Percentiles rank a stretch among this genome's conserved stretches.
phyloP scores from a whole-genome alignment of 1,140 invertebrate genomes.

The Lanistes nyassanus region DNA sequence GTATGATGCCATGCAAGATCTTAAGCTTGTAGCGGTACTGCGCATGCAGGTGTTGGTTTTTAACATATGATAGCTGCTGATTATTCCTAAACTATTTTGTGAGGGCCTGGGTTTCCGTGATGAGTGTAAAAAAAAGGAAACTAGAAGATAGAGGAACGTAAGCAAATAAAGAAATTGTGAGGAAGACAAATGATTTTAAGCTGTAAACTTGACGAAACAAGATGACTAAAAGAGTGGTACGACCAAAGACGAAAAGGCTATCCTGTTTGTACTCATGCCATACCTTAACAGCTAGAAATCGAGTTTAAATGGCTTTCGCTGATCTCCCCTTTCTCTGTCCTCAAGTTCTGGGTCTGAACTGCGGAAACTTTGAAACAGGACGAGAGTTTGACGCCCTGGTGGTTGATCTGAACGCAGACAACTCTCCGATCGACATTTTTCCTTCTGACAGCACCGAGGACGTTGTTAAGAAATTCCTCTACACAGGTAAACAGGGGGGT shows the following conservation, averaged over 20 bases:
- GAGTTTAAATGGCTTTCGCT: background rate
- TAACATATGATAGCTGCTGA: no score
- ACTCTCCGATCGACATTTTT: slow-evolving; percentile 67
- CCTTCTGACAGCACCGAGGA: slow-evolving; percentile 68
- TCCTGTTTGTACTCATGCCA: no score
- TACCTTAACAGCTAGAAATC: background rate
- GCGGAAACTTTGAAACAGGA: slow-evolving; percentile 82
- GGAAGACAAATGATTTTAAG: background rate
- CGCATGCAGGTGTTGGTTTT: no score
- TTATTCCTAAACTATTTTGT: no score
- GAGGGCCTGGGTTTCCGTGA: no score
- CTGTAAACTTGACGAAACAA: background rate
- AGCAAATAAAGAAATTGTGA: background rate
- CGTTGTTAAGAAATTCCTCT: slow-evolving; percentile 83
- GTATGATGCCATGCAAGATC: no score
- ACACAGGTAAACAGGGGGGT: slow-evolving; percentile 63
- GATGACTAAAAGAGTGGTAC: no score
- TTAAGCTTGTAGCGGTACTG: no score
- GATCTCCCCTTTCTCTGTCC: slow-evolving; percentile 42
- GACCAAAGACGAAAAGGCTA: no score
- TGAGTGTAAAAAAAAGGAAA: background rate
- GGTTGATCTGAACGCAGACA: slow-evolving; percentile 63
- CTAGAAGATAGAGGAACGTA: background rate
- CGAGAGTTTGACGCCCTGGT: slow-evolving; percentile 89
- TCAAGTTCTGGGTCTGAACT: slow-evolving; percentile 79